Evolutionary conservation across 2,888 invertebrate genomes (phyloP).

Genomic region (Blomia tropicalis): DNA sequence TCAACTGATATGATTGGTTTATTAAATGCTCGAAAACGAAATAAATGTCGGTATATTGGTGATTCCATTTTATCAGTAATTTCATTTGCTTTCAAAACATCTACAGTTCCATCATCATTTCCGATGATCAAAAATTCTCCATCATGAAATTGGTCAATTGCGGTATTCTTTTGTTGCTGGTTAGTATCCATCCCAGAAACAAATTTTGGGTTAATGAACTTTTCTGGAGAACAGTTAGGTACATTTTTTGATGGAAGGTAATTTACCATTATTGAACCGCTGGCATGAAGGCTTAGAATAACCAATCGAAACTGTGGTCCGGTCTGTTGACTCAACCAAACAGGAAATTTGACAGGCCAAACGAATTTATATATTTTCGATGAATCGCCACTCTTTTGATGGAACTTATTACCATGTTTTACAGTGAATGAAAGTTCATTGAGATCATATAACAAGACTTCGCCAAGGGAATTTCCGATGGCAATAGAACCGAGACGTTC

Average conservation of each 20-base stretch:
- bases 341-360: constrained; percentile 12
- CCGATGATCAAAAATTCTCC: background rate
- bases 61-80: background rate
- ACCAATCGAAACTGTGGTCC: background rate
- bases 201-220: background rate
- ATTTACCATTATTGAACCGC: background rate
- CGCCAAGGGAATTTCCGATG: background rate
- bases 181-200: background rate
- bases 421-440: background rate
- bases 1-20: constrained; percentile 2
- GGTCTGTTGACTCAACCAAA: background rate
- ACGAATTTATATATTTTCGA: constrained; percentile 17
- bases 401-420: background rate
- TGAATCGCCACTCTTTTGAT: constrained; percentile 6
- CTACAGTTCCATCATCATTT: constrained; percentile 21
- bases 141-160: background rate
- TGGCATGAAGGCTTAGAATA: background rate
- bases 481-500: constrained; percentile 6
- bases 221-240: background rate
- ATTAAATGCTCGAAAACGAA: constrained; percentile 10
- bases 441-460: background rate
- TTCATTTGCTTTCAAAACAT: constrained; percentile 5
- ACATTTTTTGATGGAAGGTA: background rate
- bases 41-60: background rate
- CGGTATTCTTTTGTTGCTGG: background rate